Evolutionary conservation across 37 sponge, comb jelly and placozoan genomes (phyloP).

Genomic region (Halichondria panicea): DNA sequence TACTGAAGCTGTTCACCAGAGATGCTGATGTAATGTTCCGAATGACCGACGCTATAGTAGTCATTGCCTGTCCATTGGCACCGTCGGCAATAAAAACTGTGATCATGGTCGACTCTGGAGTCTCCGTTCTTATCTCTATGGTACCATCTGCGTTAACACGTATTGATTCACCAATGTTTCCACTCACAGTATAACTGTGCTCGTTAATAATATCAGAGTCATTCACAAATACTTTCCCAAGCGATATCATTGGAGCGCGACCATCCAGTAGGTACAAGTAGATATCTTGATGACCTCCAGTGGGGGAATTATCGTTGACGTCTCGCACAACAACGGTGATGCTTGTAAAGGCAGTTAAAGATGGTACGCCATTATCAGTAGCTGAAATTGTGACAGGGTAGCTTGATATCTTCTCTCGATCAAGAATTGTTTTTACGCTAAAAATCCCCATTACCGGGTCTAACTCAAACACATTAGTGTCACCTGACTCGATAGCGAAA

Average conservation of each 20-base stretch:
- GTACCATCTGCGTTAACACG: neutral
- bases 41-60: constrained; percentile 9
- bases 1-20: constrained; percentile 20
- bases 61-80: neutral
- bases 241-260: neutral
- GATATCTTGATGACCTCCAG: constrained; percentile 36
- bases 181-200: constrained; percentile 14
- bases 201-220: constrained; percentile 72
- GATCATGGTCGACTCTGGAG: constrained; percentile 23
- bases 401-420: constrained; percentile 28
- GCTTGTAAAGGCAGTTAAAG: constrained; percentile 44
- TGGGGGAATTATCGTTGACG: constrained; percentile 67
- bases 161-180: neutral
- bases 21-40: constrained; percentile 1
- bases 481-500: constrained; percentile 41
- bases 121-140: neutral
- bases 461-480: constrained; percentile 25
- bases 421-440: constrained; percentile 4
- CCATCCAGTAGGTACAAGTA: constrained; percentile 42
- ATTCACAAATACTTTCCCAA: constrained; percentile 44
- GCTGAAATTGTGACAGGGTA: constrained; percentile 63
- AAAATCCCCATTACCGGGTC: constrained; percentile 32
- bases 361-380: constrained; percentile 55
- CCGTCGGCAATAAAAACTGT: constrained; percentile 40
- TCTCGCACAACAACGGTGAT: constrained; percentile 53